Conservation (phyloP, 2,113 vertebrate species). For the Psittacus erithacus region DNA sequence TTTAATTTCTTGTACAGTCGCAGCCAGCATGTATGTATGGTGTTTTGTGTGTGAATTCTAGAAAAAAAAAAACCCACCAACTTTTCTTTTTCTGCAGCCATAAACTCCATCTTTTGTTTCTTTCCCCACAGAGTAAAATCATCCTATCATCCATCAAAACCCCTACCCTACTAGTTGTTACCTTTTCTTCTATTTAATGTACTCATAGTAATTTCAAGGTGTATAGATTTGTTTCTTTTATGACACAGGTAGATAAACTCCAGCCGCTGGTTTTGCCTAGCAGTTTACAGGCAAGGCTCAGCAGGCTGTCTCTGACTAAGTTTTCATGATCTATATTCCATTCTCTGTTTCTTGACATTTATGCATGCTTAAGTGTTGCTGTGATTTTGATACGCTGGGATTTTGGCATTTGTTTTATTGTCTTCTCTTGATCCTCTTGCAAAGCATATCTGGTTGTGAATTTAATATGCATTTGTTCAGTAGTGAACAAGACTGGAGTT, state of each 20-base stretch:
- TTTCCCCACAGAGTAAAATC: not conserved
- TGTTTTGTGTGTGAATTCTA: not conserved
- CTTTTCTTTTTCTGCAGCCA: not conserved
- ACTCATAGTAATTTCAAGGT: not conserved
- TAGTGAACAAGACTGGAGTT: too few species aligned
- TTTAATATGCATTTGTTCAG: not conserved
- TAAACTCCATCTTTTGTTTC: not conserved
- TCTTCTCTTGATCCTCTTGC: not conserved
- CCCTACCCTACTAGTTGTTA: not conserved
- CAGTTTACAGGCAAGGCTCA: not conserved
- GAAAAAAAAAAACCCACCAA: not conserved
- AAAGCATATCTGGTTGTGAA: not conserved
- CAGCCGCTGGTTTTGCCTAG: rapidly evolving
- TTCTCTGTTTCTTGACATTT: not conserved
- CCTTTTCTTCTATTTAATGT: not conserved
- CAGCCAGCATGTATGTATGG: not conserved
- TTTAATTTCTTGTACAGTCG: not conserved
- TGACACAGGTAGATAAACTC: not conserved
- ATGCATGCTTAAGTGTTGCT: not conserved
- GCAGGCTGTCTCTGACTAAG: not conserved
- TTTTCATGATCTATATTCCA: rapidly evolving
- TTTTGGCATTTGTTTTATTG: not conserved
- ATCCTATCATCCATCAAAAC: not conserved
- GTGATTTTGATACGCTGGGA: not conserved
- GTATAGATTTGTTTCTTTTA: too few species aligned